phyloP scores from a whole-genome alignment of 2,888 invertebrate species.

The Drosophila seclusa region DNA sequence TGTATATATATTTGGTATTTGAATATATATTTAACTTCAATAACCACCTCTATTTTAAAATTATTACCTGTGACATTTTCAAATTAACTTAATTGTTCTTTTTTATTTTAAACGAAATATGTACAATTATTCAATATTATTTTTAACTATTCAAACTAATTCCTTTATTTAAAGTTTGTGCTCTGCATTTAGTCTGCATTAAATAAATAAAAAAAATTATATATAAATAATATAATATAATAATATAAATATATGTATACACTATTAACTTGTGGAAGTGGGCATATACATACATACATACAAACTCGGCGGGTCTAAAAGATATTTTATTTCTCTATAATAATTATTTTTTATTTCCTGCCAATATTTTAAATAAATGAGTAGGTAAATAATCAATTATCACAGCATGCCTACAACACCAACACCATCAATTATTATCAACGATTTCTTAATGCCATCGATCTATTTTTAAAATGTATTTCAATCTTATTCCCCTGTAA shows the following conservation, averaged over 20 bases:
- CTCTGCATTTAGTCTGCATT: background rate
- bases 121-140: background rate
- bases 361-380: background rate
- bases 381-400: background rate
- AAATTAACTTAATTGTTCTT: background rate
- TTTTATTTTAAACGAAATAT: background rate
- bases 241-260: too few relatives aligned
- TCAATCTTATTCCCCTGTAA: background rate
- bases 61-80: background rate
- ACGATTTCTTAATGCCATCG: background rate
- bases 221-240: too few relatives aligned
- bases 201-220: background rate
- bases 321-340: background rate
- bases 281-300: background rate
- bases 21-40: background rate
- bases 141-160: background rate
- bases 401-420: background rate
- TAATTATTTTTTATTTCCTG: background rate
- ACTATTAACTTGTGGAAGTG: background rate
- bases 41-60: background rate
- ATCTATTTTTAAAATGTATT: conserved; percentile 7
- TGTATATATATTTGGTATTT: background rate
- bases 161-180: background rate
- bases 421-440: background rate
- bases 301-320: background rate